Evolutionary conservation across 2,888 invertebrate genomes (phyloP), one percentile per base, ranked within the genome.

Genomic region (Morpho helenor): DNA sequence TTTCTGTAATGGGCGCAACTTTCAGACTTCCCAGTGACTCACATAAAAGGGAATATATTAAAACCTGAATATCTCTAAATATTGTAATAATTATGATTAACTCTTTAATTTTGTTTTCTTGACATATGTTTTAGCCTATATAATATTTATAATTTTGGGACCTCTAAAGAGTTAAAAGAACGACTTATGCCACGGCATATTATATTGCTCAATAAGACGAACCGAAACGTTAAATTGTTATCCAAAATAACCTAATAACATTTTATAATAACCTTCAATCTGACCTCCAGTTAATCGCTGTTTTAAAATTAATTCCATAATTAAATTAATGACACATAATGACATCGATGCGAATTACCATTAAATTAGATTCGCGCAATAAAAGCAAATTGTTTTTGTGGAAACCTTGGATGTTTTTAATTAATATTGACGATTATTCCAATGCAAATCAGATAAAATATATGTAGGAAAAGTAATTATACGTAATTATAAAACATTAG

Each of bases 301-400:
- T 52, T 61, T 59, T 48, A 56, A 60, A 52, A 58, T 60, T 58
- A 63, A 60, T 48, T 31, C 47, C 42, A 52, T 57, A 52, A 49
- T 57, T 52, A 52, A 51, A 46, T 54, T 54, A 54, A 54, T 54
- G 54, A 48, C 48, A 48, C 47, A 56, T 57, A 49, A 57, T 57
- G 57, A 57, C 57, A 57, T 52, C 57, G 8, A 16, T 22, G 48
- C 48, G 40, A 57, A 57, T 48, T 44, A 54, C 54, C 48, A 48
- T 54, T 49, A 56, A 60, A 60, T 63, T 63, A 60, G 57, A 53
- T 43, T 56, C 62, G 62, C 60, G 45, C 48, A 56, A 50, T 60
- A 60, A 59, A 57, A 47, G 41, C 46, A 48, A 56, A 52, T 60
- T 49, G 50, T 57, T 52, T 52, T 52, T 39, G 43, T 44, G 39